phyloP scores from a whole-genome alignment of 2,113 vertebrate species.

The Ctenodactylus gundi region DNA sequence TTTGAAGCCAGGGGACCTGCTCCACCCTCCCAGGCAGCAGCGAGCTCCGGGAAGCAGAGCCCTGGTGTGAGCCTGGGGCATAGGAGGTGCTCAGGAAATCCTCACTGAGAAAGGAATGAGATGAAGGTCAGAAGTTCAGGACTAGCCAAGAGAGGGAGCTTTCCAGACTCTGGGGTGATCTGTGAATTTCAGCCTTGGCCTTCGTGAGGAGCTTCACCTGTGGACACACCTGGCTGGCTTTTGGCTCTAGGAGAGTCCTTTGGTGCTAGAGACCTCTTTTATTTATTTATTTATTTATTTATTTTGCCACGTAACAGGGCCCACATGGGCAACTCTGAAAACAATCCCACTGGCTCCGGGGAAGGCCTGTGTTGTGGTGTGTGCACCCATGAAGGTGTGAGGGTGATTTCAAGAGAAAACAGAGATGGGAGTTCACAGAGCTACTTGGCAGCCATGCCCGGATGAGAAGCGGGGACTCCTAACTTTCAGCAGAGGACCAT shows the following conservation, averaged over 20 bases:
- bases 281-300: too few relatives aligned
- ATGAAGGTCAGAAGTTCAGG: background rate
- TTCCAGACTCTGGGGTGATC: background rate
- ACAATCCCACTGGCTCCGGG: background rate
- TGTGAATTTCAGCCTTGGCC: background rate
- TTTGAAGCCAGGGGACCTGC: background rate
- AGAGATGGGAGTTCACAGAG: background rate
- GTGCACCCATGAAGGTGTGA: too few relatives aligned
- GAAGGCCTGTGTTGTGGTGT: background rate
- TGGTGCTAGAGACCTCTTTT: background rate
- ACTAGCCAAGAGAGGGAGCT: background rate
- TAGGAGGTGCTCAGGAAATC: background rate
- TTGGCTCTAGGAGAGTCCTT: background rate
- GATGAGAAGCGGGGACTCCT: background rate
- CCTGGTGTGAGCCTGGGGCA: background rate
- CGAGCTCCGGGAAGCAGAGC: background rate
- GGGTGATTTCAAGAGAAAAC: background rate
- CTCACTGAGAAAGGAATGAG: background rate
- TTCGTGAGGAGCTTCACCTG: background rate
- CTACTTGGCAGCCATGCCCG: background rate
- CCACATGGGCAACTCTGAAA: background rate
- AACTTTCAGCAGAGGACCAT: background rate
- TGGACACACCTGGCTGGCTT: background rate
- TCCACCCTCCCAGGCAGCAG: rapidly evolving
- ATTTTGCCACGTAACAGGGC: background rate